Base-by-base conservation (phyloP, 1,140 invertebrate genomes). In the Arctopsyche grandis region DNA sequence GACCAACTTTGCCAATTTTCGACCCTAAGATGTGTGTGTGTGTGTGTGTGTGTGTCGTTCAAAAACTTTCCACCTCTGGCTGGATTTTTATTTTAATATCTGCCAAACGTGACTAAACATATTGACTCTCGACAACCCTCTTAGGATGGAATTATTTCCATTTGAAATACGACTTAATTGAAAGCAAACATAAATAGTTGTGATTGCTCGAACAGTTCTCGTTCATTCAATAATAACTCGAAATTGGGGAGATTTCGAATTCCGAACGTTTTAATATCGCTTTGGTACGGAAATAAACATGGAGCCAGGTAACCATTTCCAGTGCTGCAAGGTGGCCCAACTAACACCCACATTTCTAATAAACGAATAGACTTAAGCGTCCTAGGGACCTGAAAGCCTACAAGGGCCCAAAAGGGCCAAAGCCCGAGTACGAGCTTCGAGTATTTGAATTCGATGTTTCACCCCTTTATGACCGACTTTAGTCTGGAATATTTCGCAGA, bases 371-470 rank as follows among this genome's bases (percentile, higher is more conserved):
- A 52, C 48, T 52, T 52, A 52, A 52, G 48, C 48, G 48, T 52
- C 16, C 12, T 1, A 52, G 48, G 48, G 48, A 52, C 16, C 48
- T 12, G 12, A 16, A 52, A 52, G 16, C 12, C 48, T 52, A 52
- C 48, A 52, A 52, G 48, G 48, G 48, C 1, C 48, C 48, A 52
- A 52, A 52, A 52, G 16, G 48, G 48, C 12, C 48, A 12, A 52
- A 52, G 16, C 5, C 44, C 44, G 44, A n/a, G 44, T 46, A 46
- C 44, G n/a, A n/a, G 44, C 48, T 52, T 52, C 12, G 48, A 52
- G 48, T 52, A 52, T 52, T 52, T 52, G 48, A 52, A 52, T 52
- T 52, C 48, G 16, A 52, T 52, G 48, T 52, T 52, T 52, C 48
- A 52, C 48, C 48, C 48, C 48, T 16, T 38, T 38, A 38, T 38